Base-by-base conservation (phyloP, 2,888 invertebrate species). In the Polyploca ridens region DNA sequence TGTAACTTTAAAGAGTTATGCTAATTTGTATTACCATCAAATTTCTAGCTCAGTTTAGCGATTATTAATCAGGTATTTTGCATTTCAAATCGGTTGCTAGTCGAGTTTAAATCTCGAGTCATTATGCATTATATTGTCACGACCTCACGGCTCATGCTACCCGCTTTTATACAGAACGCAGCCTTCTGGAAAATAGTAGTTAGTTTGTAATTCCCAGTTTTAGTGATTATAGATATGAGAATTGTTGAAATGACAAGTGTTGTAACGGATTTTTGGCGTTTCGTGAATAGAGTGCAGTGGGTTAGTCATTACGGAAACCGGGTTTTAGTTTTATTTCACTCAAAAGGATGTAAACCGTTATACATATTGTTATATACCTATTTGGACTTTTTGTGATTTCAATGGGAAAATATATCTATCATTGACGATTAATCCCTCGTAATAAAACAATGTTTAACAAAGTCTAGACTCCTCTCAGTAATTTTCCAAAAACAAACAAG, bases 211-310 rank as follows among this genome's bases (percentile, higher is more conserved):
- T 33, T 58, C 10, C 33, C 58, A 33, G 58, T 33, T 58, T 33
- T 58, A 33, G 33, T 58, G 58, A 58, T 54, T 54, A 58, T 33
- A 58, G 16, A 41, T 41, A 41, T 41, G 49, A 49, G 16, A 49
- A 16, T 49, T 49, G 16, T 49, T 49, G 58, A 68, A 62, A 66
- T 64, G 58, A 63, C 58, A 58, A 58, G 33, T 63, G 49, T 66
- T 58, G 54, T 69, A 66, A 69, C 67, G 62, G 66, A 66, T 64
- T 67, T 65, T 66, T 46, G 62, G 64, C 44, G 44, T 65, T 54
- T 57, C 61, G 54, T 66, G 66, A 67, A 66, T 69, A 63, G 66
- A 69, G 49, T 54, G 54, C 41, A 63, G 62, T 64, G 63, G 66
- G 62, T 63, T 64, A 63, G 61, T 62, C 49, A 67, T 65, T 64